Evolutionary conservation across 2,888 invertebrate genomes (phyloP), one percentile per base, ranked within the genome.

Genomic region (Mythimna loreyi): DNA sequence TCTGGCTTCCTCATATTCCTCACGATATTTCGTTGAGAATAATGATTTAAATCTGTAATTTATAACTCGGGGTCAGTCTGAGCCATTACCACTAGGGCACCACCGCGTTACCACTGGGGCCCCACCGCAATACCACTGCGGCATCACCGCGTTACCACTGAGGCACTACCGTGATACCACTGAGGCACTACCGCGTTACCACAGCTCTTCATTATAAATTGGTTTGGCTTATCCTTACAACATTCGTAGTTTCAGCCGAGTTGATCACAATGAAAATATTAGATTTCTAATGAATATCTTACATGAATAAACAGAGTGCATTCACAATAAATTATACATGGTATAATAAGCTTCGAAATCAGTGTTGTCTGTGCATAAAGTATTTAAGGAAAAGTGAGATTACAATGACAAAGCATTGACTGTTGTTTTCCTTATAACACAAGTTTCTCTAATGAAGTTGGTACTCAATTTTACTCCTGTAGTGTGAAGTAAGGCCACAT

Each of bases 351-450:
- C 64, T 16, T 40, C 11, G 9, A 43, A 78, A 75, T 47, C 63
- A 56, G 50, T 56, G 28, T 67, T 19, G 66, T 45, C 23, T 47
- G 50, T 28, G 25, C 43, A 53, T 59, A 36, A 36, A 58, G 55
- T 40, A 40, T 19, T 72, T 50, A 50, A 74, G 63, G 55, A 74
- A 78, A 78, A 78, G n/a, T 28, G 36, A 56, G 30, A 78, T 78
- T 56, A 11, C 21, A 62, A 55, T 78, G 36, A 50, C 52, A 61
- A 43, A 45, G 5, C 59, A 49, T 30, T 70, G 49, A 60, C 40
- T 45, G 33, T 19, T 19, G 59, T 61, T 76, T 56, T 56, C 71
- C 71, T 65, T 58, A 60, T 21, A 52, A 28, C 43, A 8, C 11
- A 50, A 43, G 43, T 23, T 45, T 74, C 19, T 64, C 13, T n/a